Evolutionary conservation across 2,888 invertebrate species (phyloP).

Genomic region (Synanthedon myopaeformis): DNA sequence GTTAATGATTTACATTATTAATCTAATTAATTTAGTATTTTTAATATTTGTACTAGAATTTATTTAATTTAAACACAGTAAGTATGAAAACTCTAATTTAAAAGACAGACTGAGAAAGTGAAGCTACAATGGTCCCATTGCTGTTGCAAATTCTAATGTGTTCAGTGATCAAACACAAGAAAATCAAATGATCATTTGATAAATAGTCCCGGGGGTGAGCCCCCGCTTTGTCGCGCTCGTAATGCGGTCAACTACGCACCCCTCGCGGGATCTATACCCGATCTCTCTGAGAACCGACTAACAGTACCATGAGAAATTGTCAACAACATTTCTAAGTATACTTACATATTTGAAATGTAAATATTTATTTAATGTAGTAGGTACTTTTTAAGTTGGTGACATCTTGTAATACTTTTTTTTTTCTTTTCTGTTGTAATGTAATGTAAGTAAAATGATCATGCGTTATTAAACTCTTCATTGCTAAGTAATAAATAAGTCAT

Average conservation of each 20-base stretch:
- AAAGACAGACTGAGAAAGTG: constrained; percentile 17
- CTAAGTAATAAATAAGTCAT: too few relatives aligned
- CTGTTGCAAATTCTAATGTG: constrained; percentile 66
- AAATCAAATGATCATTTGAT: constrained; percentile 73
- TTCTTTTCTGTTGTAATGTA: too few relatives aligned
- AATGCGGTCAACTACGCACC: constrained; percentile 53
- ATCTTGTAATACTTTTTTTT: too few relatives aligned
- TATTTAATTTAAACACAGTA: too few relatives aligned
- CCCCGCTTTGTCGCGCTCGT: constrained; percentile 38
- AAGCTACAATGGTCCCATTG: constrained; percentile 31
- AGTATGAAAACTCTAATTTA: background rate
- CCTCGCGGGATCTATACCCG: background rate
- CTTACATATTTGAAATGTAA: background rate
- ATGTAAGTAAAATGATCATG: too few relatives aligned
- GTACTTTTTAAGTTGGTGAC: too few relatives aligned
- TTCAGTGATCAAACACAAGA: constrained; percentile 72
- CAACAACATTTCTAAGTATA: constrained; percentile 7
- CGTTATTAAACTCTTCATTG: too few relatives aligned
- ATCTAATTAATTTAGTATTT: too few relatives aligned
- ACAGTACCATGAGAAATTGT: constrained; percentile 36
- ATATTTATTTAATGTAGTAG: too few relatives aligned
- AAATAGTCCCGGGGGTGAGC: constrained; percentile 58
- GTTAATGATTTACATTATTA: too few relatives aligned
- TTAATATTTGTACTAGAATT: too few relatives aligned
- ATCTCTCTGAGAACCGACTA: background rate